Percentiles rank a stretch among this genome's conserved stretches.
These are phyloP conservation scores for Octodonta nipae DNA, from an alignment of 2,888 invertebrate genomes.

Conservation along the genomic window DNA sequence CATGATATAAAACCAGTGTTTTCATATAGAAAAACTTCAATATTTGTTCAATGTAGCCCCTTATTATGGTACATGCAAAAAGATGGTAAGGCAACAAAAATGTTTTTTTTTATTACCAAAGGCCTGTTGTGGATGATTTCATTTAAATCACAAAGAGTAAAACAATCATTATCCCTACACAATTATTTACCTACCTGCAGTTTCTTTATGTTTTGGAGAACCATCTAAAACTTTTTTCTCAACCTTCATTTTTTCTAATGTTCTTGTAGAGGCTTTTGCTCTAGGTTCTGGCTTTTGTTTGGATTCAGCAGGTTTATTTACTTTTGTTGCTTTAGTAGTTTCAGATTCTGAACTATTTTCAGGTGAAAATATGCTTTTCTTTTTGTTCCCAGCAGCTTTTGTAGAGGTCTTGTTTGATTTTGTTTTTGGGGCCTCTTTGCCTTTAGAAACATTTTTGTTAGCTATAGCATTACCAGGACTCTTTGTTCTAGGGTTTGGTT, in stretches of 20 bases:
- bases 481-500: too few species aligned
- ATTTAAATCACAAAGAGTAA: too few species aligned
- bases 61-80: too few species aligned
- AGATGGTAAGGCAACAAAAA: too few species aligned
- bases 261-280: slow-evolving; percentile 31
- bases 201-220: slow-evolving; percentile 47
- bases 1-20: too few species aligned
- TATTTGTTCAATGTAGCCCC: too few species aligned
- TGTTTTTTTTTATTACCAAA: too few species aligned
- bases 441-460: too few species aligned
- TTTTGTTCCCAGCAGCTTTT: slow-evolving; percentile 37
- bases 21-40: too few species aligned
- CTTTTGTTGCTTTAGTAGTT: slow-evolving; percentile 18
- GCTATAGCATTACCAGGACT: too few species aligned
- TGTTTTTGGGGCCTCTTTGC: slow-evolving; percentile 11
- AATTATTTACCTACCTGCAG: slow-evolving; percentile 1
- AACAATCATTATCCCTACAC: too few species aligned
- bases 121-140: too few species aligned
- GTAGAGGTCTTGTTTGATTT: slow-evolving; percentile 13
- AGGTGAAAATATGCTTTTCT: slow-evolving; percentile 71
- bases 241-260: slow-evolving; percentile 27
- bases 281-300: slow-evolving; percentile 37
- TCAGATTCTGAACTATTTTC: slow-evolving; percentile 62
- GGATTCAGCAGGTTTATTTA: slow-evolving; percentile 19
- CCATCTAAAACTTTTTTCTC: slow-evolving; percentile 24